These are phyloP conservation scores for Gambusia holbrooki DNA, from an alignment of 2,113 vertebrate species.

Conservation along the genomic window DNA sequence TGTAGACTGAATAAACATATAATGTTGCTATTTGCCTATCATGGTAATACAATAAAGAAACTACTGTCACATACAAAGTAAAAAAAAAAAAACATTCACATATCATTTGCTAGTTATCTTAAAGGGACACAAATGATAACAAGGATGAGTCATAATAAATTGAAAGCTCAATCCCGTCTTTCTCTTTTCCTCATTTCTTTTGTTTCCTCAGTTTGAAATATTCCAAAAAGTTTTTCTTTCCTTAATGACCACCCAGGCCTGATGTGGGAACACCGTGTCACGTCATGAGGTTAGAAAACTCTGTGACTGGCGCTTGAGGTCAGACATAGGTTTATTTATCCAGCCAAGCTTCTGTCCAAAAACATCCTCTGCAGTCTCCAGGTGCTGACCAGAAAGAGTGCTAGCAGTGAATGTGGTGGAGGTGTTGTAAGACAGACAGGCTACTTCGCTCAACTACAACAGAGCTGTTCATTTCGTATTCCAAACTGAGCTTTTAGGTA, in stretches of 20 bases:
- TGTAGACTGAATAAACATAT: slow-evolving; percentile 24
- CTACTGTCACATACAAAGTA: background rate
- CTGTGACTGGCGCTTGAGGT: slow-evolving; percentile 68
- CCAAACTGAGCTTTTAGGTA: slow-evolving; percentile 35
- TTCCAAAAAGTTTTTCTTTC: slow-evolving; percentile 28
- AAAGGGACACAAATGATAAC: slow-evolving; percentile 10
- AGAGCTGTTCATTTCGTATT: slow-evolving; percentile 31
- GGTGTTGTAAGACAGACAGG: slow-evolving; percentile 12
- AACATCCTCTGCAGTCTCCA: slow-evolving; percentile 67
- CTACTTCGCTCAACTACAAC: slow-evolving; percentile 25
- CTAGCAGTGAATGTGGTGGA: background rate
- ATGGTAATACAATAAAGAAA: slow-evolving; percentile 22
- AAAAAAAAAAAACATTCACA: slow-evolving; percentile 1
- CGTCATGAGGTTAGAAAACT: slow-evolving; percentile 51
- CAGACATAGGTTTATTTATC: slow-evolving; percentile 78
- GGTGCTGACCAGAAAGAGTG: slow-evolving; percentile 65
- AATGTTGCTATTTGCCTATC: slow-evolving; percentile 26
- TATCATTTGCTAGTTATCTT: slow-evolving; percentile 1
- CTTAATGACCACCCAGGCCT: slow-evolving; percentile 59
- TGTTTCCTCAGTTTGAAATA: slow-evolving; percentile 34
- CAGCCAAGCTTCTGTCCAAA: slow-evolving; percentile 65
- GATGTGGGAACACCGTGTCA: slow-evolving; percentile 61
- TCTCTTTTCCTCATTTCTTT: slow-evolving; percentile 19
- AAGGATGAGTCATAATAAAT: slow-evolving; percentile 6
- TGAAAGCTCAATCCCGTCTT: background rate